phyloP scores from a whole-genome alignment of 2,113 vertebrate species.

The Dunckerocampus dactyliophorus region DNA sequence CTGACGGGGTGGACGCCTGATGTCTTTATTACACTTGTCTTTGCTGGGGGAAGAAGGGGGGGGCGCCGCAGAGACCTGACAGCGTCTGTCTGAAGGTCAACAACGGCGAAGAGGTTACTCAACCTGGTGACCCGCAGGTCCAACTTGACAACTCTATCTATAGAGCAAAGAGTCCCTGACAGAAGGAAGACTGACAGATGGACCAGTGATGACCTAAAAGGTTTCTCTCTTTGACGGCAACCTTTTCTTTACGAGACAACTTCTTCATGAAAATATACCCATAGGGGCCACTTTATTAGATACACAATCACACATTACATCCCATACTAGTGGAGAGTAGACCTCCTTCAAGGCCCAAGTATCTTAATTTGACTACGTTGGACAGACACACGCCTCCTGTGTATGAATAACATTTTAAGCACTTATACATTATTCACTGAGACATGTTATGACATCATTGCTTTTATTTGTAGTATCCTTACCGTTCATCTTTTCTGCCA shows the following conservation, averaged over 20 bases:
- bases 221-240: conserved; percentile 6
- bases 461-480: too few species aligned
- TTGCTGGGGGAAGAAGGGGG: conserved; percentile 15
- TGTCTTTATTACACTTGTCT: conserved; percentile 58
- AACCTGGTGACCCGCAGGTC: conserved; percentile 61
- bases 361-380: too few species aligned
- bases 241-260: not conserved
- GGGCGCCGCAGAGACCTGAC: conserved; percentile 44
- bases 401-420: too few species aligned
- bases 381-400: too few species aligned
- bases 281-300: not conserved
- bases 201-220: conserved; percentile 38
- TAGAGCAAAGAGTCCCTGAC: conserved; percentile 29
- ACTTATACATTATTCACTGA: too few species aligned
- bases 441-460: too few species aligned
- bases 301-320: not conserved
- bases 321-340: not conserved
- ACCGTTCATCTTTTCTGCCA: too few species aligned
- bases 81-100: conserved; percentile 76
- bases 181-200: conserved; percentile 49
- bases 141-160: conserved; percentile 72
- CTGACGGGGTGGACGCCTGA: conserved; percentile 55
- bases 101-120: conserved; percentile 65
- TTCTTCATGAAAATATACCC: conserved; percentile 7
- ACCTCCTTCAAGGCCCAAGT: too few species aligned